Evolutionary conservation across 1,140 invertebrate genomes (phyloP).

Genomic region (Drosophila micromelanica): DNA sequence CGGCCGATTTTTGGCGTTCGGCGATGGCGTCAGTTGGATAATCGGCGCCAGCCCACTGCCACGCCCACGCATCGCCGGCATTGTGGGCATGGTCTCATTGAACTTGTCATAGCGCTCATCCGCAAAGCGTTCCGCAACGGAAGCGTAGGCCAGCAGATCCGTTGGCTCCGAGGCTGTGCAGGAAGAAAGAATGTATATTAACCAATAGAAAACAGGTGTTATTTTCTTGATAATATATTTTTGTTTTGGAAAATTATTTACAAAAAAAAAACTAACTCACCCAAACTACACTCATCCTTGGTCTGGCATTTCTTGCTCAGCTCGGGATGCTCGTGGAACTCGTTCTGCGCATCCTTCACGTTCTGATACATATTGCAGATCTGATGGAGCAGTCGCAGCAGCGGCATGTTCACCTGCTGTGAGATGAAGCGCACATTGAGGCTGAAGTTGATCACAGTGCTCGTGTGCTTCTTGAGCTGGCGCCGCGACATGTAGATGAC

Average conservation of each 20-base stretch:
- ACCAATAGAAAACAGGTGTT: too few relatives aligned
- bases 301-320: constrained; percentile 84
- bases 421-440: constrained; percentile 94
- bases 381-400: constrained; percentile 96
- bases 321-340: constrained; percentile 90
- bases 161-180: constrained; percentile 87
- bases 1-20: constrained; percentile 89
- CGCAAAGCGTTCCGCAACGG: constrained; percentile 80
- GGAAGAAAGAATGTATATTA: neutral
- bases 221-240: too few relatives aligned
- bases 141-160: constrained; percentile 85
- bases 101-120: constrained; percentile 84
- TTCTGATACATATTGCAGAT: constrained; percentile 99
- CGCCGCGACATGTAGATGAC: constrained; percentile 93
- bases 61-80: constrained; percentile 48
- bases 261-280: constrained; percentile 45
- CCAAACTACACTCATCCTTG: constrained; percentile 84
- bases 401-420: constrained; percentile 97
- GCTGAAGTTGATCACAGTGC: constrained; percentile 94
- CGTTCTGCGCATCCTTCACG: constrained; percentile 96
- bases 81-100: constrained; percentile 78
- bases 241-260: neutral
- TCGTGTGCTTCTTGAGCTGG: constrained; percentile 95
- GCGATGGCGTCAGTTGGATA: constrained; percentile 86
- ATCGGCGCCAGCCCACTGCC: constrained; percentile 67